A percentile compares a stretch with the other conserved stretches of the same genome.
Evolutionary conservation across 2,888 invertebrate species (phyloP).

Genomic region (Epirrhoe alternata): DNA sequence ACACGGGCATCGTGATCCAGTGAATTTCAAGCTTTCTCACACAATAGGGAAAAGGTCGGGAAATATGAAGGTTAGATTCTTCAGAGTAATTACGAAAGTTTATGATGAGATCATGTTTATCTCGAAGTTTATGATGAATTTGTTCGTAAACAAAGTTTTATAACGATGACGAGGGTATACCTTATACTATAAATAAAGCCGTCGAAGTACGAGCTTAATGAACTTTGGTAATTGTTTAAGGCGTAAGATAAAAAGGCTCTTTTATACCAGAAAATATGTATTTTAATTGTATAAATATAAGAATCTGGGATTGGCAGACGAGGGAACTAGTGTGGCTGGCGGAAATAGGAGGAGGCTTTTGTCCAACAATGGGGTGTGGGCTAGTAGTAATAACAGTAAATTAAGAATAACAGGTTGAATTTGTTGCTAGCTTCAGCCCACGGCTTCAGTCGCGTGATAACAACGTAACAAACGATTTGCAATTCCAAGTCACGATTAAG

Average conservation of each 20-base stretch:
- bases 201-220: not conserved
- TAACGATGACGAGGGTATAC: not conserved
- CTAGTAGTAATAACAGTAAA: no score
- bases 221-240: not conserved
- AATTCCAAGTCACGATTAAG: no score
- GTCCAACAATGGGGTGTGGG: no score
- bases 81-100: not conserved
- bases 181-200: not conserved
- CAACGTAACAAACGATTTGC: no score
- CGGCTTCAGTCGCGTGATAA: no score
- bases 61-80: not conserved
- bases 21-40: not conserved
- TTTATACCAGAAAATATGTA: no score
- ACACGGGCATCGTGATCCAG: not conserved
- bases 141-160: not conserved
- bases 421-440: no score
- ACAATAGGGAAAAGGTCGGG: not conserved
- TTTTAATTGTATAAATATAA: no score
- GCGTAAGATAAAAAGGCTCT: not conserved
- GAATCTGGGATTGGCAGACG: no score
- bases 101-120: conserved; percentile 1
- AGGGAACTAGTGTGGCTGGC: no score
- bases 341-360: no score
- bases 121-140: not conserved
- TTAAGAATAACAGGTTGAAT: no score